These are phyloP conservation scores for Crax fasciolata DNA, from an alignment of 2,797 vertebrate species.

Conservation along the genomic window DNA sequence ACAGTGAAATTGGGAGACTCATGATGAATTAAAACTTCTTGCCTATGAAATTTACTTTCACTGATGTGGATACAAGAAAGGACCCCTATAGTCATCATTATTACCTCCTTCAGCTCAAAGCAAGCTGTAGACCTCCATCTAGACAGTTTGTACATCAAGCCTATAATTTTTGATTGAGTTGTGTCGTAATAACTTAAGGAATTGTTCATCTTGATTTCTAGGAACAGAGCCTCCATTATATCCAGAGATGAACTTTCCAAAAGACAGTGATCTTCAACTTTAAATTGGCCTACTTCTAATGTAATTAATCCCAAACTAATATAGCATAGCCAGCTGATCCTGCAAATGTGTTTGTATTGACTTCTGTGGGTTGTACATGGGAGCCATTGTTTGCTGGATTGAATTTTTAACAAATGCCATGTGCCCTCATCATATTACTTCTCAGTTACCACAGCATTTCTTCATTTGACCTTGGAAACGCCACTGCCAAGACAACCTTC, in stretches of 20 bases:
- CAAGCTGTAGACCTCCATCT: not conserved
- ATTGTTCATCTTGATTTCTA: not conserved
- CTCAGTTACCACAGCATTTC: not conserved
- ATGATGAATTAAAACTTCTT: not conserved
- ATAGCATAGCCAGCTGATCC: not conserved
- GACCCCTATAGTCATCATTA: fast-evolving
- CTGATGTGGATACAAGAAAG: not conserved
- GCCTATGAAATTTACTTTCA: not conserved
- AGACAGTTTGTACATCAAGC: not conserved
- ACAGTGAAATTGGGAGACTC: not conserved
- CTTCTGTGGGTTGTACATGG: not conserved
- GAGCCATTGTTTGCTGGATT: not conserved
- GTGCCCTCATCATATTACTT: not conserved
- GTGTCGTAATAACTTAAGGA: not conserved
- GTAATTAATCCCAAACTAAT: not conserved
- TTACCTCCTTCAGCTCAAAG: not conserved
- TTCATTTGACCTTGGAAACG: not conserved
- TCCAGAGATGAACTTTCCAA: not conserved
- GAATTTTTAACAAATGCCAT: not conserved
- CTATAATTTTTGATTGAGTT: not conserved
- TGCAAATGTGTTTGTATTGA: not conserved
- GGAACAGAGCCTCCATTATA: not conserved
- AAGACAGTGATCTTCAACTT: not conserved
- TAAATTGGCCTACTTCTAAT: not conserved
- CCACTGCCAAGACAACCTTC: not conserved